These are phyloP conservation scores for Tyrannus savana DNA, from an alignment of 2,113 vertebrate species.

Conservation along the genomic window DNA sequence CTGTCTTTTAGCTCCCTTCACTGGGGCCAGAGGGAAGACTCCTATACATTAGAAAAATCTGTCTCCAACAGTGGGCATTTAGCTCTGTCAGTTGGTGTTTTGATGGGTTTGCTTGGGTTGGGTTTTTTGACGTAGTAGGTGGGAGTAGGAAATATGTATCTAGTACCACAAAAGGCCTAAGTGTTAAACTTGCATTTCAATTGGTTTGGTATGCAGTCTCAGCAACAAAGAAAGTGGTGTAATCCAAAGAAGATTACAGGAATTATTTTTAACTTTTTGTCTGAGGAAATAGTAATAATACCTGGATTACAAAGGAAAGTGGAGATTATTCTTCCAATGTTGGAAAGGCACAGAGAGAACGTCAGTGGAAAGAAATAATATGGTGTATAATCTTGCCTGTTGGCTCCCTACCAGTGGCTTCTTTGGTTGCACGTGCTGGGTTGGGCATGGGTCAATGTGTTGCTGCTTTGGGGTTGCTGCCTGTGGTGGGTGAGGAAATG, in stretches of 20 bases:
- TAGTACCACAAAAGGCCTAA: background rate
- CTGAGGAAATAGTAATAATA: background rate
- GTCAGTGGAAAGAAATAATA: background rate
- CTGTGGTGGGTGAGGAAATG: background rate
- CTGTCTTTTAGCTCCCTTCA: background rate
- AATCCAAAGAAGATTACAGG: background rate
- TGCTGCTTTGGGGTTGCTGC: background rate
- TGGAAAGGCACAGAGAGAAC: background rate
- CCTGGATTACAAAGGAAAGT: background rate
- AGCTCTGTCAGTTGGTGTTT: background rate
- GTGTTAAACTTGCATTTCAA: background rate
- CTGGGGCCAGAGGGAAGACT: accelerated
- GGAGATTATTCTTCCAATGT: background rate
- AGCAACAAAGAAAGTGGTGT: background rate
- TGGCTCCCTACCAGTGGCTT: background rate
- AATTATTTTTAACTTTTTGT: background rate
- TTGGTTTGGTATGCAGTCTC: background rate
- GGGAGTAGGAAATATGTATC: background rate
- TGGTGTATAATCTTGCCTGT: accelerated
- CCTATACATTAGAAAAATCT: background rate
- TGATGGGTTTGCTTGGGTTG: background rate
- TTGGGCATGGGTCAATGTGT: accelerated
- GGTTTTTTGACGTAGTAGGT: background rate
- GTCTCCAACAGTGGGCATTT: background rate
- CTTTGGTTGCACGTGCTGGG: background rate